Percentiles rank a stretch among this genome's conserved stretches.
Evolutionary conservation across 2,113 vertebrate species (phyloP).

Genomic region (Cyprinodon variegatus): DNA sequence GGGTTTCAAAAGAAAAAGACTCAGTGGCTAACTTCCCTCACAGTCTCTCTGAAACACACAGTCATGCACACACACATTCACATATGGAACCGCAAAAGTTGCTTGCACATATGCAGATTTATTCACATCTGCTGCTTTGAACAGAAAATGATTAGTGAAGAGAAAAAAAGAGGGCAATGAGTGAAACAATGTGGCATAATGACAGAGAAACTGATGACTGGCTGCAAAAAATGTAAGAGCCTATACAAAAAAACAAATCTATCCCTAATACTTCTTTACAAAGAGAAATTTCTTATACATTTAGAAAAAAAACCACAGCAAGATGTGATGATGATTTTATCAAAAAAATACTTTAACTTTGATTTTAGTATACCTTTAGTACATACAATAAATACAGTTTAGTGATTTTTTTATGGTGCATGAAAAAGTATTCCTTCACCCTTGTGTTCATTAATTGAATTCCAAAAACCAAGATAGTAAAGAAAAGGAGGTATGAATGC

Average conservation of each 20-base stretch:
- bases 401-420: not conserved
- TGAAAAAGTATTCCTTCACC: conserved; percentile 1
- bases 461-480: not conserved
- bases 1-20: conserved; percentile 57
- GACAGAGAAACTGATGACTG: conserved; percentile 34
- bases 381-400: not conserved
- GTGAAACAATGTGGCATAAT: conserved; percentile 49
- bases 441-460: conserved; percentile 23
- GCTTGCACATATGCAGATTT: conserved; percentile 36
- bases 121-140: conserved; percentile 63
- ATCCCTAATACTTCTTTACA: too few relatives aligned
- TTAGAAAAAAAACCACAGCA: not conserved
- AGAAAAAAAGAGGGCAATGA: conserved; percentile 41
- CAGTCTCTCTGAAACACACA: conserved; percentile 10
- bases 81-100: conserved; percentile 28
- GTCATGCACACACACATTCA: conserved; percentile 27
- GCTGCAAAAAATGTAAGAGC: conserved; percentile 8
- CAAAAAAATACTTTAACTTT: not conserved
- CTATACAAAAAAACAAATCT: not conserved
- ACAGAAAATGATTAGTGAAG: conserved; percentile 54
- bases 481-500: conserved; percentile 4
- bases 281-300: not conserved
- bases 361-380: too few relatives aligned
- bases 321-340: not conserved
- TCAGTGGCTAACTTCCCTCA: conserved; percentile 54